A percentile compares a stretch with the other conserved stretches of the same genome.
phyloP scores from a whole-genome alignment of 2,888 invertebrate species.

The Tyria jacobaeae region DNA sequence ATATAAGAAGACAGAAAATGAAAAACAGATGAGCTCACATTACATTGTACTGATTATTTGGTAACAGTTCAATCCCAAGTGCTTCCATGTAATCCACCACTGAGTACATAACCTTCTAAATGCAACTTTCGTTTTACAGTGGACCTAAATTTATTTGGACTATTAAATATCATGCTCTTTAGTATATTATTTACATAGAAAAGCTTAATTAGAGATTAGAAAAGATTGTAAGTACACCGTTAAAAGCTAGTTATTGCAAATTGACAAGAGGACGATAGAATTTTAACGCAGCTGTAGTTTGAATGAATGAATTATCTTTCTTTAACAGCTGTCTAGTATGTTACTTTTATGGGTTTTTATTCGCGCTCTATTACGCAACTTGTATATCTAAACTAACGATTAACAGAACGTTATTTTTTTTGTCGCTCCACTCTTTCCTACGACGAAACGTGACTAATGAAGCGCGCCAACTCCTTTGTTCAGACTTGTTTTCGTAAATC shows the following conservation, averaged over 20 bases:
- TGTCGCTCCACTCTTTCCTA: conserved; percentile 54
- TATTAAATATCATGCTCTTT: background rate
- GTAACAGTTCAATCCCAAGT: no score
- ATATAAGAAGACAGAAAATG: no score
- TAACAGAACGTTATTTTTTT: conserved; percentile 56
- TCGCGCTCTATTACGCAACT: conserved; percentile 60
- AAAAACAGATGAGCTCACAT: no score
- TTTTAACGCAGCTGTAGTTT: conserved; percentile 41
- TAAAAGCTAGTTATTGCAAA: background rate
- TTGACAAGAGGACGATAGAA: conserved; percentile 36
- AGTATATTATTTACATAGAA: conserved; percentile 23
- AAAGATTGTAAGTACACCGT: background rate
- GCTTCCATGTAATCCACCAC: no score
- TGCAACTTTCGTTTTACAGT: no score
- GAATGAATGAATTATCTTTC: conserved; percentile 40
- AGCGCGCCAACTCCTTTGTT: conserved; percentile 67
- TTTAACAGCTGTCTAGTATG: conserved; percentile 45
- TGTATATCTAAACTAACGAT: conserved; percentile 49
- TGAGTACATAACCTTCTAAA: no score
- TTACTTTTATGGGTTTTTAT: conserved; percentile 43
- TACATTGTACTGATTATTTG: no score
- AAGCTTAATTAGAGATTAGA: background rate
- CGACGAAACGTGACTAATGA: conserved; percentile 81
- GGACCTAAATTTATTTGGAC: no score
- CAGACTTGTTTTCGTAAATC: conserved; percentile 67